Evolutionary conservation across 2,797 vertebrate species (phyloP).

Genomic region (Dipus sagitta): DNA sequence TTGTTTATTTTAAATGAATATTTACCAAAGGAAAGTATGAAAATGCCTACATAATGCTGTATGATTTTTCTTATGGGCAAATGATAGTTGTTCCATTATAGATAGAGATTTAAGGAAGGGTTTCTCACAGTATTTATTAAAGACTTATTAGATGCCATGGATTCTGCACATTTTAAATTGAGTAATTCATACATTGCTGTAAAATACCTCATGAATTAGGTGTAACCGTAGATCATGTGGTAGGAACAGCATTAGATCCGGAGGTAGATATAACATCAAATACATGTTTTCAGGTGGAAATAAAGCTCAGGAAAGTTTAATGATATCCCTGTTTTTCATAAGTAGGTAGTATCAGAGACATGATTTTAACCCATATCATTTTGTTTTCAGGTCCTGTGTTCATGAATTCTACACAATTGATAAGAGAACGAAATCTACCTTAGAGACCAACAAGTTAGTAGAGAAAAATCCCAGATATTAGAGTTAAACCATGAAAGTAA

Average conservation of each 20-base stretch:
- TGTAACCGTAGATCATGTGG: too few relatives aligned
- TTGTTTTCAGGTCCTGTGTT: neutral
- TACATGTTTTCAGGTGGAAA: conserved; percentile 12
- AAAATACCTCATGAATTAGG: neutral
- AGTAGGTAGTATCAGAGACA: neutral
- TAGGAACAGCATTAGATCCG: too few relatives aligned
- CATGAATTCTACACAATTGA: neutral
- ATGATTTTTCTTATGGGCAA: neutral
- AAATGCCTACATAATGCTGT: neutral
- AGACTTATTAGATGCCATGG: neutral
- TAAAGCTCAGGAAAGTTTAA: neutral
- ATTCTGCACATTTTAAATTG: neutral
- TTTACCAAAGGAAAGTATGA: neutral
- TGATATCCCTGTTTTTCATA: neutral
- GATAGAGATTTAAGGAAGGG: neutral
- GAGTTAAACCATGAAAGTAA: neutral
- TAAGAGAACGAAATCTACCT: conserved; percentile 19
- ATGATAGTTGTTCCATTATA: neutral
- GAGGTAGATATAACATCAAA: neutral
- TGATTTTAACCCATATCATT: neutral
- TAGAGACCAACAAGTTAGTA: neutral
- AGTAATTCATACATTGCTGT: neutral
- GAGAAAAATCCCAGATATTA: neutral
- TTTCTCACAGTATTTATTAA: conserved; percentile 5
- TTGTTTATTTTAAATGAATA: conserved; percentile 30